phyloP scores from a whole-genome alignment of 2,113 vertebrate genomes.

The Eulacestoma nigropectus region DNA sequence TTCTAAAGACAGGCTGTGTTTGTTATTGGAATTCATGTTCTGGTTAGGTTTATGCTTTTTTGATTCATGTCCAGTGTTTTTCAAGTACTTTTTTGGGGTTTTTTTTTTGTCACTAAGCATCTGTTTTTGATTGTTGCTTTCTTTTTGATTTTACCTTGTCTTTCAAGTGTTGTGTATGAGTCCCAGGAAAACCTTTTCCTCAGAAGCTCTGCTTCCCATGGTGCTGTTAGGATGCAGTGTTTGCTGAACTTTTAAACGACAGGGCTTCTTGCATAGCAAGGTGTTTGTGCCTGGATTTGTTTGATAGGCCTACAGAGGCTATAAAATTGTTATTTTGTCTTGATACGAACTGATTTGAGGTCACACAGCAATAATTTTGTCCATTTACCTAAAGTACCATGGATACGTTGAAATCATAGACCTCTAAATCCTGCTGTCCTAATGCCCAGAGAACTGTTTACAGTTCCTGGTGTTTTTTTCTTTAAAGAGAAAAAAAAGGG shows the following conservation, averaged over 20 bases:
- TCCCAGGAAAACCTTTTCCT: background rate
- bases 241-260: background rate
- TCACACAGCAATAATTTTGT: background rate
- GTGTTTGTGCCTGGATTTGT: background rate
- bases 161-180: background rate
- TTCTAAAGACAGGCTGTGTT: background rate
- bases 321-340: background rate
- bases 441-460: background rate
- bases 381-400: background rate
- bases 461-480: background rate
- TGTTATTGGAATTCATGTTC: background rate
- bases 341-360: background rate
- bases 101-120: background rate
- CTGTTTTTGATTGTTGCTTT: background rate
- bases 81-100: background rate
- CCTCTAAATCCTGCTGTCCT: background rate
- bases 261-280: background rate
- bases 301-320: background rate
- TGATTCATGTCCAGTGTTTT: background rate
- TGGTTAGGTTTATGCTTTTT: background rate
- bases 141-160: background rate
- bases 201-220: background rate
- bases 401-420: background rate
- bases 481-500: background rate
- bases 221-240: background rate